phyloP scores from a whole-genome alignment of 1,140 invertebrate genomes.

The Batillaria attramentaria region DNA sequence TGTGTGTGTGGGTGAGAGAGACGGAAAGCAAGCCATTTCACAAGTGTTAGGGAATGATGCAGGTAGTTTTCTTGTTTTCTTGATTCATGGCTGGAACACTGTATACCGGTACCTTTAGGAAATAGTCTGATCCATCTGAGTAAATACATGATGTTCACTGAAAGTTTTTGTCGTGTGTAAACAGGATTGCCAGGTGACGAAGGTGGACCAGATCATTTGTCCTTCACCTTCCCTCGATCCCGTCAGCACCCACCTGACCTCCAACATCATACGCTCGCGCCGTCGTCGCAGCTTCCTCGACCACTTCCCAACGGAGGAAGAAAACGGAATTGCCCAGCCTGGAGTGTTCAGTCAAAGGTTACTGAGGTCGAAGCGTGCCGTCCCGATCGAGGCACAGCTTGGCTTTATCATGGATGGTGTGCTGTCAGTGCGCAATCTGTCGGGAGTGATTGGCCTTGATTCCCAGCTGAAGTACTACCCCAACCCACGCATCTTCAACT shows the following conservation, averaged over 20 bases:
- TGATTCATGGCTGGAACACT: no score
- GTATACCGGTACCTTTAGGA: no score
- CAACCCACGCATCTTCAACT: slow-evolving; percentile 92
- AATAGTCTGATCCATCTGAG: no score
- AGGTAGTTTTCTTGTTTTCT: no score
- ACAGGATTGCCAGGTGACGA: slow-evolving; percentile 85
- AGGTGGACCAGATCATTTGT: slow-evolving; percentile 94
- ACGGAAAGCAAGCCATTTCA: no score
- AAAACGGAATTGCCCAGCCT: no score
- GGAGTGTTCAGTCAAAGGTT: neutral
- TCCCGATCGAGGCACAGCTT: slow-evolving; percentile 74
- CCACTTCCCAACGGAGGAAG: no score
- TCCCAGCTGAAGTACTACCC: slow-evolving; percentile 89
- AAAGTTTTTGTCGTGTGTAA: slow-evolving; percentile 46
- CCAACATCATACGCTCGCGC: slow-evolving; percentile 41
- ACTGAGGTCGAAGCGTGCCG: slow-evolving; percentile 60
- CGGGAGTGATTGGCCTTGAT: slow-evolving; percentile 85
- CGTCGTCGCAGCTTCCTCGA: slow-evolving; percentile 33
- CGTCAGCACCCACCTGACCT: slow-evolving; percentile 31
- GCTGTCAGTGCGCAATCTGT: slow-evolving; percentile 87
- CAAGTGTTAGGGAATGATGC: no score
- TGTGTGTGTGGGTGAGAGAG: no score
- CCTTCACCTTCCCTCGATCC: slow-evolving; percentile 87
- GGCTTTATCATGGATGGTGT: slow-evolving; percentile 98
- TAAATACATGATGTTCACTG: no score